phyloP scores from a whole-genome alignment of 2,113 vertebrate species.

The Helogale parvula region DNA sequence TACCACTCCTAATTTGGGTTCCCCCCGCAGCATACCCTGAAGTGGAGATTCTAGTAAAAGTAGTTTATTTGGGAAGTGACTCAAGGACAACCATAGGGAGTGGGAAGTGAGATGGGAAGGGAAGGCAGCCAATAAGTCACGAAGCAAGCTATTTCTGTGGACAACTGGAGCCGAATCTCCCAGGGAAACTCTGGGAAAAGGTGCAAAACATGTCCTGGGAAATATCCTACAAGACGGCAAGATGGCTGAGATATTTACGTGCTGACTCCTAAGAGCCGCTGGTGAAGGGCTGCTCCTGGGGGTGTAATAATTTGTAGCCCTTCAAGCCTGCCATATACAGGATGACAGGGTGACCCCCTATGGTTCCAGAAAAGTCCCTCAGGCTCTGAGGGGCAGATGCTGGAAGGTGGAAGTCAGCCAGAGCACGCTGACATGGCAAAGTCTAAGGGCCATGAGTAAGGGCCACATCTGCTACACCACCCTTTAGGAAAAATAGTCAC shows the following conservation, averaged over 20 bases:
- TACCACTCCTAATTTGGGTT: neutral
- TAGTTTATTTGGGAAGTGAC: neutral
- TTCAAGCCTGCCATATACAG: neutral
- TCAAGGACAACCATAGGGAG: neutral
- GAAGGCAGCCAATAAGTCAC: neutral
- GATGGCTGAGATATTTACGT: neutral
- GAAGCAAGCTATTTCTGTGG: neutral
- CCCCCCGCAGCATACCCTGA: neutral
- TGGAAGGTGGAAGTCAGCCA: neutral
- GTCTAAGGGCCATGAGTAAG: neutral
- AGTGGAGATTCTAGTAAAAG: neutral
- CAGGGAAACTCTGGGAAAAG: neutral
- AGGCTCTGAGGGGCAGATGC: neutral
- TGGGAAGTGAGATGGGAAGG: neutral
- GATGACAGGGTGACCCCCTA: neutral
- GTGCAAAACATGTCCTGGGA: neutral
- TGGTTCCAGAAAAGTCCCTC: neutral
- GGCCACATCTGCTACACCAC: too few species aligned
- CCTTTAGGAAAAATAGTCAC: neutral
- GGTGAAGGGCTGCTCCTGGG: neutral
- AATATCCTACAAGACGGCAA: neutral
- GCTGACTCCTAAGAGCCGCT: neutral
- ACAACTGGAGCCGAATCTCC: neutral
- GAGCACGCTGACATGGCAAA: neutral
- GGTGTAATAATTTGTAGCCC: neutral